Conservation (phyloP, 2,113 vertebrate genomes). For the Ammospiza nelsoni region DNA sequence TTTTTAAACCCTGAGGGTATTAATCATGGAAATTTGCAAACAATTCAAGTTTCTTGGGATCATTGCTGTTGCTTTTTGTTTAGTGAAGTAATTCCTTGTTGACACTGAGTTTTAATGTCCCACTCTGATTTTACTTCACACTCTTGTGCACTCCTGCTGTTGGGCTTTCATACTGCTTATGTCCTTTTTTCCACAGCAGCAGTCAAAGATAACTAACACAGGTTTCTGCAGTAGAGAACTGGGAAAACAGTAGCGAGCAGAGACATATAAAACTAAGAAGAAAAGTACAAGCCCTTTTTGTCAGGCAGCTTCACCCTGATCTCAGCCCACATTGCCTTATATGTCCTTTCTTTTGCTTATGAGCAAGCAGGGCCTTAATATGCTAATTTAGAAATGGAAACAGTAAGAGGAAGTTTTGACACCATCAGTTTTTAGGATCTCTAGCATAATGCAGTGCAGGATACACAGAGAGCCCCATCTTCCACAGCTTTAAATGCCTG, state of each 20-base stretch:
- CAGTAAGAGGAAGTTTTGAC: background rate
- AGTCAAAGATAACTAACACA: background rate
- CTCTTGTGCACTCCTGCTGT: background rate
- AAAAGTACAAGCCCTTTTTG: background rate
- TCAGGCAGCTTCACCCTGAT: background rate
- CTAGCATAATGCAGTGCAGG: background rate
- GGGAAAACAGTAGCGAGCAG: background rate
- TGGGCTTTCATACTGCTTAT: background rate
- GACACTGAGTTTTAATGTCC: background rate
- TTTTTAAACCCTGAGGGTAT: background rate
- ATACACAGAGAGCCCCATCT: background rate
- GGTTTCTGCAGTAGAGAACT: background rate
- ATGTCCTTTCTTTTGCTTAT: background rate
- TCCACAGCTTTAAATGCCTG: background rate
- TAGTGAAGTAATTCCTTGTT: background rate
- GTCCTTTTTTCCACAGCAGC: background rate
- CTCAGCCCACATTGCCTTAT: background rate
- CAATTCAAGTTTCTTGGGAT: background rate
- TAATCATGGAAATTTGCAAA: background rate
- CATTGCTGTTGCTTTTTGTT: background rate
- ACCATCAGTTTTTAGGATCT: background rate
- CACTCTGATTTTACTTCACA: background rate
- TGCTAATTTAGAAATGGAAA: background rate
- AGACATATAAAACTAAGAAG: background rate
- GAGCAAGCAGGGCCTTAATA: background rate